Conservation (phyloP, 2,888 invertebrate genomes). For the Cryptus armator region DNA sequence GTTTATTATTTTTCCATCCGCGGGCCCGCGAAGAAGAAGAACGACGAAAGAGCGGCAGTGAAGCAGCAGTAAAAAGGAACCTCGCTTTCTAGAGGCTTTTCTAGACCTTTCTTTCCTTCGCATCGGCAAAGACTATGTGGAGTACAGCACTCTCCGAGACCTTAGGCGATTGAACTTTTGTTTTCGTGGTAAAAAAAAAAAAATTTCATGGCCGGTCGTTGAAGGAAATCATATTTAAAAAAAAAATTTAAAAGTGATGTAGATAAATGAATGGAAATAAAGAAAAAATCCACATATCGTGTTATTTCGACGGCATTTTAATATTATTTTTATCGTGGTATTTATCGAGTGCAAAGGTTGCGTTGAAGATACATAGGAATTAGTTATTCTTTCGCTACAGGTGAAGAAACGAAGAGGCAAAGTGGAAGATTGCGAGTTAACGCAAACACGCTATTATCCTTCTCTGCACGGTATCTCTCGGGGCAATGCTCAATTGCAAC, state of each 20-base stretch:
- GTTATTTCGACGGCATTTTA: background rate
- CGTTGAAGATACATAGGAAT: background rate
- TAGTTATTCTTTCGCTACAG: background rate
- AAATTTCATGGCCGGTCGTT: background rate
- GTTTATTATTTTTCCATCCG: slow-evolving; percentile 80
- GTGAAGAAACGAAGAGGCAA: background rate
- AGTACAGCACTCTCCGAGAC: background rate
- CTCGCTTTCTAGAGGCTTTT: slow-evolving; percentile 11
- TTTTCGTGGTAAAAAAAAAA: background rate
- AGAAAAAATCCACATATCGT: background rate
- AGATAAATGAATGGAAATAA: background rate
- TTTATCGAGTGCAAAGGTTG: background rate
- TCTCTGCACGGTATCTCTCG: slow-evolving; percentile 23
- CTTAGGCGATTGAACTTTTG: slow-evolving; percentile 12
- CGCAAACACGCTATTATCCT: slow-evolving; percentile 7
- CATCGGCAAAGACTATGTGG: background rate
- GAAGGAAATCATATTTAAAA: background rate
- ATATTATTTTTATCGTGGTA: background rate
- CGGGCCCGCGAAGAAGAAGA: slow-evolving; percentile 28
- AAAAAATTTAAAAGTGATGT: too few relatives aligned
- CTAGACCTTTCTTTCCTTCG: background rate
- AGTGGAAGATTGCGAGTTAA: background rate
- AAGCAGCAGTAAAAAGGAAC: slow-evolving; percentile 15
- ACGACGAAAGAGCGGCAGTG: slow-evolving; percentile 25
- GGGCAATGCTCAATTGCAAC: slow-evolving; percentile 60